Evolutionary conservation across 1,140 invertebrate species (phyloP), one percentile per base, ranked within the genome.

Genomic region (Brachionus asplanchnoidis): DNA sequence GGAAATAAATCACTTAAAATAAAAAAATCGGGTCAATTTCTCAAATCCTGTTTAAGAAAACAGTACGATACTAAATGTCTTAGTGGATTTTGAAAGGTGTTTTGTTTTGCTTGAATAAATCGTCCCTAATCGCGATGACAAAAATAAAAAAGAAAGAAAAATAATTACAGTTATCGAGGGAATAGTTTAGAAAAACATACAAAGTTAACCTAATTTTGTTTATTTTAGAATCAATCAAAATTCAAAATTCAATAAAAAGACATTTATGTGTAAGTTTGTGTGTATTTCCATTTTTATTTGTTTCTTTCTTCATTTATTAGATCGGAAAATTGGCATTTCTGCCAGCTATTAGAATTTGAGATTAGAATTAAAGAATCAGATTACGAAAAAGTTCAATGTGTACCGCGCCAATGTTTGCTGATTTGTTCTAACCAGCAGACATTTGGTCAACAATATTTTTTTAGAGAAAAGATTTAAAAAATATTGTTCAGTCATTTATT

Each of bases 11-110:
- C 26, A 73, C n/a, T 73, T 68, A 36, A 28, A 36, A 3, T 17
- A 36, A n/a, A 17, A 68, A 68, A 73, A 73, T 28, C 28, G 28
- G 68, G 68, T 73, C 68, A 73, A 73, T 73, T 40, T 40, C 32
- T 73, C 14, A n/a, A 73, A 68, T 68, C 65, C 65, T 68, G 65
- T 68, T 68, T 68, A 32, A 32, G 32, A 68, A 68, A 68, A 68
- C 23, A 68, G 32, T 32, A 68, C 26, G 32, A 68, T 32, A 68
- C 32, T 32, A 68, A 36, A 68, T 73, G 36, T 73, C 36, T 36
- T 73, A 32, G 28, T 40, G 28, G 36, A 44, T 73, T 36, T 73
- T 73, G 32, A 73, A 40, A 73, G 32, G 68, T 73, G 32, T 73
- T 68, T 73, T 14, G 32, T n/a, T 73, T 70, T 23, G 17, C 14